Evolutionary conservation across 2,888 invertebrate species (phyloP), one percentile per base, ranked within the genome.

Genomic region (Ametastegia equiseti): DNA sequence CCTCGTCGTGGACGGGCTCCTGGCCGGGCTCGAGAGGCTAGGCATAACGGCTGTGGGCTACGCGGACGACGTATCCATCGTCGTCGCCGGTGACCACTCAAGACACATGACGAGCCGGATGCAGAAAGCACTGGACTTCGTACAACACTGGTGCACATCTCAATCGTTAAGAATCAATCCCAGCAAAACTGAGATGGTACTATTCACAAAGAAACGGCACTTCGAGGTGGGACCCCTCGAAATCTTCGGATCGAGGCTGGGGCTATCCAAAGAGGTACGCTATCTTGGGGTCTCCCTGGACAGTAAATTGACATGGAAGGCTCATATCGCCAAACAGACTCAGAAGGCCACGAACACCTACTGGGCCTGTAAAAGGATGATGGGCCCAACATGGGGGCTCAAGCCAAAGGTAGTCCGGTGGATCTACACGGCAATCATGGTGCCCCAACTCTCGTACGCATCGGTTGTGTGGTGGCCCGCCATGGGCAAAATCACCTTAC

Each of bases 331-430:
- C n/a, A 69, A 19, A 19, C 73, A 73, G 50, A 33, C 50, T 4
- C 73, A 50, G 50, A 73, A 69, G 45, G 69, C 57, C 6, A 45
- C 60, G 6, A 9, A n/a, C n/a, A 81, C 80, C 6, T 80, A 65
- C 75, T 83, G 80, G 81, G 71, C 80, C 57, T 83, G 81, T 50
- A 75, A 77, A 13, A 71, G 73, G 7, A 82, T 81, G 83, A 78
- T 83, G 60, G 81, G 54, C 30, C 36, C 7, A 15, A 77, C 47
- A 11, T 77, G 77, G 13, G 77, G 30, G 6, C 33, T 77, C 3
- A 6, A 54, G 50, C 75, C 75, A 9, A n/a, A 33, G 33, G 19
- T 75, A 23, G 45, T 75, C n/a, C 1, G 4, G 27, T 75, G 75
- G 75, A 75, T 75, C 15, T 75, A n/a, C 27, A 75, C 75, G 11